Evolutionary conservation across 2,113 vertebrate species (phyloP).

Genomic region (Charadrius vociferus): DNA sequence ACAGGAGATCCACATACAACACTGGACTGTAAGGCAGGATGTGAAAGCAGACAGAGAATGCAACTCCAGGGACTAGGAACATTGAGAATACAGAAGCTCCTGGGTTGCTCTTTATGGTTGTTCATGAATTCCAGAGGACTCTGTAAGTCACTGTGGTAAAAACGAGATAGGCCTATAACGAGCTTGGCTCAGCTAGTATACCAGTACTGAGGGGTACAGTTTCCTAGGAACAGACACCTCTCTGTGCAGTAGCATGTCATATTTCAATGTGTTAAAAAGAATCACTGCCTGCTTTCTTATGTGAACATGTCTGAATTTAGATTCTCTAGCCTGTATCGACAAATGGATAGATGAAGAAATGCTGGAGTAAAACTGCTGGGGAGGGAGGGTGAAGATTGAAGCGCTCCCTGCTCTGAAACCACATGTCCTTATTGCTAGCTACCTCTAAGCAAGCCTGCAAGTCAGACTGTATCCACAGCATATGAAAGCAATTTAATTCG

Average conservation of each 20-base stretch:
- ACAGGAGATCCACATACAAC: background rate
- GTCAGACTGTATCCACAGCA: background rate
- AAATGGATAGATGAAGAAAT: background rate
- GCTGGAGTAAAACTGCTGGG: background rate
- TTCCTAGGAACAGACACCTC: constrained; percentile 19
- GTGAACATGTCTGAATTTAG: constrained; percentile 24
- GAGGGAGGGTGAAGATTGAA: background rate
- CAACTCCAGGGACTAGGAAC: background rate
- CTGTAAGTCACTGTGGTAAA: background rate
- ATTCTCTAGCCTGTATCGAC: background rate
- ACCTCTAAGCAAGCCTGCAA: background rate
- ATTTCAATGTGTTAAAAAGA: constrained; percentile 18
- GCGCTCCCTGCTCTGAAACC: background rate
- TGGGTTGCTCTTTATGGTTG: background rate
- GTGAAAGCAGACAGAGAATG: background rate
- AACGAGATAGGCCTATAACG: background rate
- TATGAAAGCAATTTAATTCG: background rate
- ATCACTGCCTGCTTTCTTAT: background rate
- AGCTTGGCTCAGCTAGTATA: background rate
- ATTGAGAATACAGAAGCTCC: background rate
- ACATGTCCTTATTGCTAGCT: background rate
- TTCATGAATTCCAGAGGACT: constrained; percentile 3
- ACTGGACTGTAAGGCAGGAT: background rate
- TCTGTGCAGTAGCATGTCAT: background rate
- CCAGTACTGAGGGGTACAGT: background rate